Conservation (phyloP, 2,888 invertebrate genomes). For the Dugesia japonica region DNA sequence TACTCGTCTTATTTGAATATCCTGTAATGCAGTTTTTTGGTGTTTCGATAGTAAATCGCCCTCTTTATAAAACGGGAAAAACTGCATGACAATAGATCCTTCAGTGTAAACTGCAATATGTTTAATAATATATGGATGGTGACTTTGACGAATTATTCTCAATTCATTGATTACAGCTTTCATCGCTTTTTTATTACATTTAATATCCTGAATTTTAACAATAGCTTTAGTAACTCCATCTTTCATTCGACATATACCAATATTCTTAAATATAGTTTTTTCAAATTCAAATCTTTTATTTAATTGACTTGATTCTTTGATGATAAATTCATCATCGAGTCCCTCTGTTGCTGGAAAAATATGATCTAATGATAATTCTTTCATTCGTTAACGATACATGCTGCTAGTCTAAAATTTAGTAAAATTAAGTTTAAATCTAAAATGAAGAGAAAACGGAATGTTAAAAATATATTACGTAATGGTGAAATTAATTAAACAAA, state of each 20-base stretch:
- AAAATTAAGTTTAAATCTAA: too few species aligned
- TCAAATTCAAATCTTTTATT: background rate
- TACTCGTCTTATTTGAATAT: background rate
- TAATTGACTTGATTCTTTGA: background rate
- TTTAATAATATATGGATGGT: background rate
- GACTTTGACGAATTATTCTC: background rate
- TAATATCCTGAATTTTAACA: background rate
- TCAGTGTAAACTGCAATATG: background rate
- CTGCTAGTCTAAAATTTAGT: too few species aligned
- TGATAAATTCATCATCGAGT: background rate
- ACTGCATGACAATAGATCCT: background rate
- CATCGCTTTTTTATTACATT: background rate
- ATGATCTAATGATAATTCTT: background rate
- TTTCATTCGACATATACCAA: background rate
- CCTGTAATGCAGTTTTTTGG: background rate
- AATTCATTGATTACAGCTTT: background rate
- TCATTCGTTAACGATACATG: background rate
- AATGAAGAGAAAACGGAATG: too few species aligned
- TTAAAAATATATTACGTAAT: too few species aligned
- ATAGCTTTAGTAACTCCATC: background rate
- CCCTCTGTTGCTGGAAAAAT: background rate
- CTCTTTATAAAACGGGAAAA: background rate
- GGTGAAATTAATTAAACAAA: too few species aligned
- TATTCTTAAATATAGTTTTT: background rate
- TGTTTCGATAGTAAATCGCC: conserved; percentile 3